These are phyloP conservation scores for Argyrosomus regius DNA, from an alignment of 2,797 vertebrate species.

Conservation along the genomic window DNA sequence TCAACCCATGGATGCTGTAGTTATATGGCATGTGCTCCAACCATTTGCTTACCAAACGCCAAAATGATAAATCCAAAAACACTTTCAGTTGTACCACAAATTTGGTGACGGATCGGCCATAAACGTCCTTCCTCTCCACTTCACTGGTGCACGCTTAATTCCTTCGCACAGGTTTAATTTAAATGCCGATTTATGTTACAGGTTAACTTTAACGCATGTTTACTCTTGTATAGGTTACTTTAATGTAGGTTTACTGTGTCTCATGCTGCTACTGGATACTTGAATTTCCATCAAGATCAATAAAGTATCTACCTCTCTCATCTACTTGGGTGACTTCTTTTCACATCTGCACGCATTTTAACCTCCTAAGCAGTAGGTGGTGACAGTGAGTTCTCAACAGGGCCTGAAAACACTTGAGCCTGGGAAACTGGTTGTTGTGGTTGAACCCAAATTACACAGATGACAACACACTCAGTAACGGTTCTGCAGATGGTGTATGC, in stretches of 20 bases:
- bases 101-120: background rate
- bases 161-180: too few species aligned
- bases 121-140: background rate
- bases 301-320: too few species aligned
- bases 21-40: background rate
- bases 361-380: constrained; percentile 71
- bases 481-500: background rate
- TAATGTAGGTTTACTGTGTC: too few species aligned
- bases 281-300: too few species aligned
- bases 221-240: too few species aligned
- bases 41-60: background rate
- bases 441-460: constrained; percentile 18
- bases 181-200: too few species aligned
- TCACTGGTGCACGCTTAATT: too few species aligned
- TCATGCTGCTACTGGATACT: too few species aligned
- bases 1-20: background rate
- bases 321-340: background rate
- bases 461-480: background rate
- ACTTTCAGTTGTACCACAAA: background rate
- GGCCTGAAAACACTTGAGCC: background rate
- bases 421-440: constrained; percentile 23
- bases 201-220: too few species aligned
- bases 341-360: constrained; percentile 19
- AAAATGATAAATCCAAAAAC: background rate
- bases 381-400: constrained; percentile 29